These are phyloP conservation scores for Aythya baeri DNA, from an alignment of 2,113 vertebrate species.

Conservation along the genomic window DNA sequence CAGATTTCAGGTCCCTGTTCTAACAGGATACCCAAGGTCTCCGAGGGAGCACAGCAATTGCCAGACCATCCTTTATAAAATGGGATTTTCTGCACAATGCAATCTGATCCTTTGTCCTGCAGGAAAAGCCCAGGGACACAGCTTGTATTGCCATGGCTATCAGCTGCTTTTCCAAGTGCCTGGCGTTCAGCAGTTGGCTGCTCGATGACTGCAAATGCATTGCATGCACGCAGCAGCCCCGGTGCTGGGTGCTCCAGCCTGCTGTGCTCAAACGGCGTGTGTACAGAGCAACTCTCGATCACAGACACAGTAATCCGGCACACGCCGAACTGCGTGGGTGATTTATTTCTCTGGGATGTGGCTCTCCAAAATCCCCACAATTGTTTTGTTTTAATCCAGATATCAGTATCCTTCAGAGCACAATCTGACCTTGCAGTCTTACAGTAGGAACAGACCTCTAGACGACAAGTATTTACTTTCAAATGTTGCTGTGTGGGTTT, in stretches of 20 bases:
- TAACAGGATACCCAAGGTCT: neutral
- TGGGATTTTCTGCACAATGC: neutral
- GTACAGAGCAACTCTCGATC: neutral
- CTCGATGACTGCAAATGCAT: neutral
- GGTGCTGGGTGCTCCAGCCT: neutral
- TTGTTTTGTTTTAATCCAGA: neutral
- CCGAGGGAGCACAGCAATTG: neutral
- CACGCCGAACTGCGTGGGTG: fast-evolving
- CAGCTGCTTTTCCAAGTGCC: conserved; percentile 14
- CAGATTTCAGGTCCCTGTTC: neutral
- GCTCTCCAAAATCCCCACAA: neutral
- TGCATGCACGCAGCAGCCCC: neutral
- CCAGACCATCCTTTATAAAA: neutral
- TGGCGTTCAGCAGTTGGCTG: conserved; percentile 25
- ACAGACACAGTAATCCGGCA: fast-evolving
- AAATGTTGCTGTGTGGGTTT: neutral
- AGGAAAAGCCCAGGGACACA: conserved; percentile 15
- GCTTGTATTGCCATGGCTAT: neutral
- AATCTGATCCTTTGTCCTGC: neutral
- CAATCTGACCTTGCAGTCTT: conserved; percentile 28
- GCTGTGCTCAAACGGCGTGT: neutral
- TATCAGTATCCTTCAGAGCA: neutral
- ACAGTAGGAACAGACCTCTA: neutral
- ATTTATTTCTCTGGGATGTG: neutral
- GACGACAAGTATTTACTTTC: conserved; percentile 22